Conservation (phyloP, 2,797 vertebrate genomes). For the Enteromius treurensis region DNA sequence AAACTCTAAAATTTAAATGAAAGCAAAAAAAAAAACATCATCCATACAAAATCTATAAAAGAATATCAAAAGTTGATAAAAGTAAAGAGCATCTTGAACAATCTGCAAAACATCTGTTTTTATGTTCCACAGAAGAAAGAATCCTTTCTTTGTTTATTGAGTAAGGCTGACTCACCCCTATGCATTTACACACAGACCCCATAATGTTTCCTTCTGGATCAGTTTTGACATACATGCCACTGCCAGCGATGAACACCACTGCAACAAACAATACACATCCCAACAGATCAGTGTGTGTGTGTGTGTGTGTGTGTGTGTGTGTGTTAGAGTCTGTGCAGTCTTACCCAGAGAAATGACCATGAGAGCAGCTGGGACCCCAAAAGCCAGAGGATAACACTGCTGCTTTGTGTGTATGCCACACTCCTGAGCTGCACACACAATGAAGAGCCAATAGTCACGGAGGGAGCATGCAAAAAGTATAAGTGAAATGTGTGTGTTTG, state of each 20-base stretch:
- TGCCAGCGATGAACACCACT: constrained; percentile 92
- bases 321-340: constrained; percentile 40
- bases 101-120: background rate
- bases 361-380: constrained; percentile 90
- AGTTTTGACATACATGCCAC: constrained; percentile 89
- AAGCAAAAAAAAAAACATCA: background rate
- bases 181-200: constrained; percentile 85
- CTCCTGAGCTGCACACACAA: constrained; percentile 76
- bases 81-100: background rate
- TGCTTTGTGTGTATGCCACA: constrained; percentile 86
- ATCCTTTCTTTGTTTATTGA: background rate
- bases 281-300: background rate
- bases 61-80: background rate
- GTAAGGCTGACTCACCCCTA: constrained; percentile 78
- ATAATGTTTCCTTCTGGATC: constrained; percentile 92
- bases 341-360: constrained; percentile 89
- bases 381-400: constrained; percentile 91
- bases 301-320: background rate
- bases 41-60: background rate
- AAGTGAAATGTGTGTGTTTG: background rate
- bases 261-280: constrained; percentile 50
- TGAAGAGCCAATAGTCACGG: background rate
- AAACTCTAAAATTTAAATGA: background rate
- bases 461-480: background rate
- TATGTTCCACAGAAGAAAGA: background rate